Conservation (phyloP, 2,113 vertebrate genomes). For the Microcebus murinus region DNA sequence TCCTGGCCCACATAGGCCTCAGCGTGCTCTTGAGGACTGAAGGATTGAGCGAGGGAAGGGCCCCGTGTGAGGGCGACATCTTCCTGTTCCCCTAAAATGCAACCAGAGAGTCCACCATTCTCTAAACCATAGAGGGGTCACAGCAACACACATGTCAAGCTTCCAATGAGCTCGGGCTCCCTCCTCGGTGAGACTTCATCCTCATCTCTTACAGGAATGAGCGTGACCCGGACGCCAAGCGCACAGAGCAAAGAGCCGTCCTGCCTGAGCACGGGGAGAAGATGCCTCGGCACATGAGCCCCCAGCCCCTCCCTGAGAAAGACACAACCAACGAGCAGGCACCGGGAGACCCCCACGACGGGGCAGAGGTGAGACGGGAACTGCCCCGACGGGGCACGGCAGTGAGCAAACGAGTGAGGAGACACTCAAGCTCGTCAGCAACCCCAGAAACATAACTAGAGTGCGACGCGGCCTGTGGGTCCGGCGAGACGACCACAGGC, state of each 20-base stretch:
- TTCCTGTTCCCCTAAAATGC: background rate
- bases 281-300: accelerated
- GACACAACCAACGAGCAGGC: too few species aligned
- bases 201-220: background rate
- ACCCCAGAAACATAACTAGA: background rate
- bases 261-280: too few species aligned
- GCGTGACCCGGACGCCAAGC: too few species aligned
- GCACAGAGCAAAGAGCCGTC: too few species aligned
- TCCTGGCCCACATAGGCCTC: background rate
- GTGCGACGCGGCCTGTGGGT: accelerated
- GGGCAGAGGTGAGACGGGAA: too few species aligned
- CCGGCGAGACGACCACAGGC: background rate
- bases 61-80: accelerated
- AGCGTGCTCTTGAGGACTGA: background rate
- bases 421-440: background rate
- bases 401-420: background rate
- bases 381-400: too few species aligned
- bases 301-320: too few species aligned
- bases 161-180: background rate
- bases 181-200: background rate
- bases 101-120: background rate
- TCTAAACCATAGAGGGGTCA: background rate
- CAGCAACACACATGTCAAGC: background rate
- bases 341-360: too few species aligned
- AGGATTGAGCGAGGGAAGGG: too few species aligned